Evolutionary conservation across 2,797 vertebrate species (phyloP).

Genomic region (Sebastolobus altivelis): DNA sequence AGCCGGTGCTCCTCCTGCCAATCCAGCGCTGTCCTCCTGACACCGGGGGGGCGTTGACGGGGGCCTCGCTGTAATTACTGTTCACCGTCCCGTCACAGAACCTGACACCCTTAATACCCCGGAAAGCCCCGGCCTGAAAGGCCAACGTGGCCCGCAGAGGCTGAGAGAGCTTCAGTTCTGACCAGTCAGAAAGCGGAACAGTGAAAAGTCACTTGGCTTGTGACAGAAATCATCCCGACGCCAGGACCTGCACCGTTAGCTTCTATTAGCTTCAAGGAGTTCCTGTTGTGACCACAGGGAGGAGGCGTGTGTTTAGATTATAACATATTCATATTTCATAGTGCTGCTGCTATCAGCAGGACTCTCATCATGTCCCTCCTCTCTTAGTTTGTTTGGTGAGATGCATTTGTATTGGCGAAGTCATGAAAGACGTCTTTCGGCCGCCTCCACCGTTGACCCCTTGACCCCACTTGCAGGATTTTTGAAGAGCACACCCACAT

Average conservation of each 20-base stretch:
- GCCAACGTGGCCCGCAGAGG: constrained; percentile 45
- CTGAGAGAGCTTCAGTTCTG: constrained; percentile 36
- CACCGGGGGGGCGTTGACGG: constrained; percentile 59
- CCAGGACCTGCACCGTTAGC: neutral
- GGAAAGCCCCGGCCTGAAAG: constrained; percentile 55
- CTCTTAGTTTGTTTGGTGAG: constrained; percentile 46
- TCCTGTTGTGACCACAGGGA: constrained; percentile 4
- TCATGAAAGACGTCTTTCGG: constrained; percentile 68
- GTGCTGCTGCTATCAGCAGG: constrained; percentile 5
- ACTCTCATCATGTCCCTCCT: constrained; percentile 19
- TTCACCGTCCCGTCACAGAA: constrained; percentile 61
- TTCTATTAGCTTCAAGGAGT: neutral
- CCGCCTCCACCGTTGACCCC: constrained; percentile 67
- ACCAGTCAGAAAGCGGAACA: constrained; percentile 43
- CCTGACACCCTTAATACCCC: constrained; percentile 70
- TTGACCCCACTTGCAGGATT: constrained; percentile 58
- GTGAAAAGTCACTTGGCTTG: constrained; percentile 5
- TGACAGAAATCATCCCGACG: constrained; percentile 4
- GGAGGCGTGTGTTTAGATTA: neutral
- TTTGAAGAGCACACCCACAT: constrained; percentile 75
- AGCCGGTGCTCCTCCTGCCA: constrained; percentile 52
- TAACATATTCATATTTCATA: neutral
- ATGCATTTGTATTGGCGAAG: constrained; percentile 57
- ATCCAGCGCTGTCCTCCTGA: constrained; percentile 63
- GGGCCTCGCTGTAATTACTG: constrained; percentile 70